Evolutionary conservation across 2,888 invertebrate species (phyloP).

Genomic region (Aspidiotus destructor): DNA sequence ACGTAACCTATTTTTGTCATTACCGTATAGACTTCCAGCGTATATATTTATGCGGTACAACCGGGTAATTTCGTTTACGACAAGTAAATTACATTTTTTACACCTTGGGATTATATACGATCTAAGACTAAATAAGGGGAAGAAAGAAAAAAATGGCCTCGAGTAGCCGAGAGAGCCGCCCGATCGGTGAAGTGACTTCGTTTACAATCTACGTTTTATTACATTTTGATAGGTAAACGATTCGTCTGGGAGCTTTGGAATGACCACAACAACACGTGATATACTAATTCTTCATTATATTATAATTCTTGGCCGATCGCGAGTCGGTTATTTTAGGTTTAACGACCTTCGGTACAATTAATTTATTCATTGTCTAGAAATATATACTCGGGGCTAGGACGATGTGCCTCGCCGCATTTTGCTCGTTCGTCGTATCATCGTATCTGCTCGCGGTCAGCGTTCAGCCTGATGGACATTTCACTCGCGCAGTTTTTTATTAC

Average conservation of each 20-base stretch:
- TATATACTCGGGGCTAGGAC: background rate
- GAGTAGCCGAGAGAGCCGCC: no score
- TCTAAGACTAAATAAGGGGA: background rate
- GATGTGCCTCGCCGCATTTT: background rate
- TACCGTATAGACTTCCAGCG: no score
- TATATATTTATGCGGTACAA: no score
- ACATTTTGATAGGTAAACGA: constrained; percentile 2
- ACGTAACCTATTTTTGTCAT: no score
- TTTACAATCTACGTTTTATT: background rate
- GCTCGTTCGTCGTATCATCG: background rate
- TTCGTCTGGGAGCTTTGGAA: background rate
- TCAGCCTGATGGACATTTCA: background rate
- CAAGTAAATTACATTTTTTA: no score
- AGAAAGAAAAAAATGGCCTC: background rate
- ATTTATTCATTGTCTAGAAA: constrained; percentile 4
- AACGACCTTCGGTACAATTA: constrained; percentile 1
- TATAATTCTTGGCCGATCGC: background rate
- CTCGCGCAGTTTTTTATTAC: background rate
- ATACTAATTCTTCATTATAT: background rate
- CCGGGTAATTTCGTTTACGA: no score
- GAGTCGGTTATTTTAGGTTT: constrained; percentile 1
- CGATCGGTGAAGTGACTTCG: no score
- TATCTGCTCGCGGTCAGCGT: background rate
- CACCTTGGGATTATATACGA: no score
- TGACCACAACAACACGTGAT: background rate